These are phyloP conservation scores for Anticlea derivata DNA, from an alignment of 2,888 invertebrate genomes.

Conservation along the genomic window DNA sequence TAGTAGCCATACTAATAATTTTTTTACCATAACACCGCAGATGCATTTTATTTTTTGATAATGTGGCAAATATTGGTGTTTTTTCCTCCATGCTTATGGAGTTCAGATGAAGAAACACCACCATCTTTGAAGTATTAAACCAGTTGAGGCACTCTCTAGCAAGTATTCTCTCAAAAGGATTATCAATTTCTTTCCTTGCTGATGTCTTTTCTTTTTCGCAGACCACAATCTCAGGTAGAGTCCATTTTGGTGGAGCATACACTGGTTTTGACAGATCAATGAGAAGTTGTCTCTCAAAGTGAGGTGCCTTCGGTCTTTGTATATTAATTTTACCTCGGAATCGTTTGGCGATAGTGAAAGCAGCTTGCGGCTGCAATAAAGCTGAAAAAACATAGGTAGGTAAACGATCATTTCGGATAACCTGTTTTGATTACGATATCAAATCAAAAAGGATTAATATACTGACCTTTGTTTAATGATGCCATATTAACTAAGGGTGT, in stretches of 20 bases:
- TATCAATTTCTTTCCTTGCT: constrained; percentile 70
- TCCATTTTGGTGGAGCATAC: constrained; percentile 74
- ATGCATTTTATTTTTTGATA: constrained; percentile 88
- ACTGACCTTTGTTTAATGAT: constrained; percentile 50
- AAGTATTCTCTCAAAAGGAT: constrained; percentile 89
- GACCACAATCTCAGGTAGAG: constrained; percentile 70
- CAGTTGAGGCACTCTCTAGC: constrained; percentile 88
- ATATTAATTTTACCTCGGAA: constrained; percentile 91
- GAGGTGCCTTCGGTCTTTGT: constrained; percentile 88
- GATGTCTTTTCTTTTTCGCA: constrained; percentile 73
- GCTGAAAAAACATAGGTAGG: constrained; percentile 47
- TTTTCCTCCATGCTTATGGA: constrained; percentile 86
- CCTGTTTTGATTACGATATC: no score
- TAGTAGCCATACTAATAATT: constrained; percentile 87
- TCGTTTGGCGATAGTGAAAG: constrained; percentile 84
- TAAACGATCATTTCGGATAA: no score
- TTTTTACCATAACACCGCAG: constrained; percentile 86
- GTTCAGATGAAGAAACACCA: constrained; percentile 89
- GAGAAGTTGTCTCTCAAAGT: constrained; percentile 87
- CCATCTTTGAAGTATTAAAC: constrained; percentile 88
- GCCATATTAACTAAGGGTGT: constrained; percentile 41
- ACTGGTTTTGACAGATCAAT: constrained; percentile 87
- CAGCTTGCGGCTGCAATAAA: constrained; percentile 65
- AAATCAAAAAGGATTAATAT: no score
- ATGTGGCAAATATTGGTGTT: constrained; percentile 85